phyloP scores from a whole-genome alignment of 2,113 vertebrate genomes.

The Mustela nigripes region DNA sequence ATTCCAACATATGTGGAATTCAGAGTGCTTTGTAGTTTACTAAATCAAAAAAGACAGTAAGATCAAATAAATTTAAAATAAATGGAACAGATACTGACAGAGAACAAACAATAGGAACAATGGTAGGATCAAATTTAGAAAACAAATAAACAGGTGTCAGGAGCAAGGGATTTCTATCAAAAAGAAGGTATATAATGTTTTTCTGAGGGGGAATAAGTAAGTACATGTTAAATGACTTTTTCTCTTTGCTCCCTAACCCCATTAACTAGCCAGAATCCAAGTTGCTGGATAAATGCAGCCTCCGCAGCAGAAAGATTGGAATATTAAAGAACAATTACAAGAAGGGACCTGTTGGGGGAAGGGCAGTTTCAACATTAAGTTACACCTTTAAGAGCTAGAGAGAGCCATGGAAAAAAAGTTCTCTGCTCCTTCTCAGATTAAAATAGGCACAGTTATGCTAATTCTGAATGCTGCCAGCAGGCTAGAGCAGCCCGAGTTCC shows the following conservation, averaged over 20 bases:
- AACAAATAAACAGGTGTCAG: not conserved
- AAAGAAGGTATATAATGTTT: not conserved
- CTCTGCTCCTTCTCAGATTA: not conserved
- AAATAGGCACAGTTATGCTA: constrained; percentile 44
- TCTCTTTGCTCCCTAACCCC: not conserved
- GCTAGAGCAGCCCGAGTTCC: not conserved
- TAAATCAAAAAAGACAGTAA: not conserved
- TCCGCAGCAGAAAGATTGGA: not conserved
- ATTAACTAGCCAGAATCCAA: not conserved
- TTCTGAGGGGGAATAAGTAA: not conserved
- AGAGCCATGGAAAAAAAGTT: not conserved
- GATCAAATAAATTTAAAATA: not conserved
- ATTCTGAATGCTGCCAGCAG: constrained; percentile 44
- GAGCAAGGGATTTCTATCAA: not conserved
- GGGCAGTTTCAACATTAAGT: not conserved
- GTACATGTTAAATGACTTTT: not conserved
- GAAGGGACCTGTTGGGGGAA: not conserved
- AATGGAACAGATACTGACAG: not conserved
- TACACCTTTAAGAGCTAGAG: constrained; percentile 48
- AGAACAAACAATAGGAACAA: not conserved
- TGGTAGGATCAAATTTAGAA: not conserved
- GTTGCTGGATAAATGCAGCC: constrained; percentile 6
- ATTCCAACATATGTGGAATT: not conserved
- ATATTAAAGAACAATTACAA: not conserved
- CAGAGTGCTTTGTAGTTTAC: constrained; percentile 5